Percentiles rank a stretch among this genome's conserved stretches.
Conservation (phyloP, 1,140 invertebrate genomes). For the Eciton burchellii region DNA sequence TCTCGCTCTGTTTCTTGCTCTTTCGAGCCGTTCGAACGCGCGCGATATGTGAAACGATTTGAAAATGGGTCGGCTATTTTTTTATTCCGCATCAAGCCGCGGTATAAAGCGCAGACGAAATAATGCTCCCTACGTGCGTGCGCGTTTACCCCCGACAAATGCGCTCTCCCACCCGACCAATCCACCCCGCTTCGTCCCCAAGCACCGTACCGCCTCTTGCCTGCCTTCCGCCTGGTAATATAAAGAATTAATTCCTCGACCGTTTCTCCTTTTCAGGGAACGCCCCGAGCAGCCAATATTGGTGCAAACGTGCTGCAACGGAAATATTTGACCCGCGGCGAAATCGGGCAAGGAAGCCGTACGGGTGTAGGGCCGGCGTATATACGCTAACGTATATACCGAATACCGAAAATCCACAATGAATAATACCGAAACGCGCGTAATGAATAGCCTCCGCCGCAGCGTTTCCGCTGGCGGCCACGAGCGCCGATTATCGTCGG, state of each 20-base stretch:
- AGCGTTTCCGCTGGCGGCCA: background rate
- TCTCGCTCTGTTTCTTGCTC: background rate
- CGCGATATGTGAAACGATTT: conserved; percentile 47
- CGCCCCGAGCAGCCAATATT: conserved; percentile 7
- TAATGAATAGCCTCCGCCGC: background rate
- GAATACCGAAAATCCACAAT: conserved; percentile 21
- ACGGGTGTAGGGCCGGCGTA: background rate
- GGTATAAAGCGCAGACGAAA: conserved; percentile 16
- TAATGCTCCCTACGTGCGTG: conserved; percentile 54
- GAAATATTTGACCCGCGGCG: conserved; percentile 28
- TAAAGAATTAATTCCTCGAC: conserved; percentile 57
- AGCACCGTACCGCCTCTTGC: conserved; percentile 34
- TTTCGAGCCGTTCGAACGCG: background rate
- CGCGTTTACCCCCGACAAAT: conserved; percentile 55
- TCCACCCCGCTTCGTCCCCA: background rate
- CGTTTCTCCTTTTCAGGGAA: conserved; percentile 31
- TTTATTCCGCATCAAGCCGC: conserved; percentile 15
- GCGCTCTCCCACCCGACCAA: background rate
- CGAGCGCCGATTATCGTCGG: background rate
- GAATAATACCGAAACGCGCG: conserved; percentile 9
- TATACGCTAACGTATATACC: background rate
- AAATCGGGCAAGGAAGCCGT: background rate
- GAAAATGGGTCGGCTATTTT: conserved; percentile 36
- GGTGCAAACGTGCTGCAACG: conserved; percentile 5
- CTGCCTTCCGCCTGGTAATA: conserved; percentile 44